Evolutionary conservation across 2,888 invertebrate genomes (phyloP).

Genomic region (Eristalis arbustorum): DNA sequence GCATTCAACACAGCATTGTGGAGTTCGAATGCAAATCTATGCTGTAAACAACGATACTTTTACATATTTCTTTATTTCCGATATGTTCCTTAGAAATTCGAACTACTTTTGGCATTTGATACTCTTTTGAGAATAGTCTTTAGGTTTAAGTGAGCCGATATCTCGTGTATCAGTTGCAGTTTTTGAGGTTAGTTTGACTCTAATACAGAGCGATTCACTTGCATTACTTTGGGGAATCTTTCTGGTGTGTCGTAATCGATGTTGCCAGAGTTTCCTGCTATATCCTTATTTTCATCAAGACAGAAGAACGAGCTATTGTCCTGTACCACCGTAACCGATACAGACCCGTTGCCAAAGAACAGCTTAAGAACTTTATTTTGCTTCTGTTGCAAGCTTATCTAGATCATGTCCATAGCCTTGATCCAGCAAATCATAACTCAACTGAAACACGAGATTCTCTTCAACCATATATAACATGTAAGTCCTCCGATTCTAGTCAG

Average conservation of each 20-base stretch:
- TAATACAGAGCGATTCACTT: too few species aligned
- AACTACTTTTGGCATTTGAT: slow-evolving; percentile 18
- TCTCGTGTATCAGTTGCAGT: not conserved
- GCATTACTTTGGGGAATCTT: too few species aligned
- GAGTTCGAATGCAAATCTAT: slow-evolving; percentile 79
- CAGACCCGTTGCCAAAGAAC: too few species aligned
- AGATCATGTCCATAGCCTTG: too few species aligned
- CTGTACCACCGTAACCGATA: too few species aligned
- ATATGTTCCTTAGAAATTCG: slow-evolving; percentile 57
- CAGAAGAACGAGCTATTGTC: too few species aligned
- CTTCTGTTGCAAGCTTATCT: too few species aligned
- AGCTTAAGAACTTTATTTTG: too few species aligned
- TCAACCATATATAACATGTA: not conserved
- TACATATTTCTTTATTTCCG: slow-evolving; percentile 7
- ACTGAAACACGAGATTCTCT: slow-evolving; percentile 22
- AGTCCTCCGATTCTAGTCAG: slow-evolving; percentile 50
- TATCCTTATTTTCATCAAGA: too few species aligned
- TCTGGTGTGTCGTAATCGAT: too few species aligned
- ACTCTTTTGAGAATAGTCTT: slow-evolving; percentile 15
- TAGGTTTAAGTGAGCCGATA: slow-evolving; percentile 22
- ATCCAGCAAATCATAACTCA: not conserved
- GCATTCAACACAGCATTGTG: slow-evolving; percentile 85
- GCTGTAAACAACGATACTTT: slow-evolving; percentile 71
- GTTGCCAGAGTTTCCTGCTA: too few species aligned
- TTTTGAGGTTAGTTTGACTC: not conserved